A percentile compares a stretch with the other conserved stretches of the same genome.
Conservation (phyloP, 2,113 vertebrate species). For the Rhagologus leucostigma region DNA sequence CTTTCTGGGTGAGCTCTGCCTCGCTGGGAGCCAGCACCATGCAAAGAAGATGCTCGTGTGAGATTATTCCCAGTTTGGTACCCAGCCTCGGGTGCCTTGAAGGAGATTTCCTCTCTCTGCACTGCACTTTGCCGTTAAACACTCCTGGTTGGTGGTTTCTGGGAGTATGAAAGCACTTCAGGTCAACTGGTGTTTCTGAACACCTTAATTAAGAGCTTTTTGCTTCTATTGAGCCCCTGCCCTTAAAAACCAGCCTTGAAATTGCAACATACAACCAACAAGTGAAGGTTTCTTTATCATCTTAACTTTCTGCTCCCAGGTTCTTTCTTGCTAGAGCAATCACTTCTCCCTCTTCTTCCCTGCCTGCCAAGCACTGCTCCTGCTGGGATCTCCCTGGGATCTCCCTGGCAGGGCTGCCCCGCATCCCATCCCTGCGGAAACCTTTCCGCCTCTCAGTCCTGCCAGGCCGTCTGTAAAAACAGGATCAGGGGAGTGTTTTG, state of each 20-base stretch:
- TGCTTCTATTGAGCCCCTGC: background rate
- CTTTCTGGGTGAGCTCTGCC: background rate
- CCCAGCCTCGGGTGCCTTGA: background rate
- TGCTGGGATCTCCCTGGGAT: background rate
- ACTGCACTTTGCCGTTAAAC: background rate
- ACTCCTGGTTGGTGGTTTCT: background rate
- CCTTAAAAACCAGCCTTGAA: constrained; percentile 1
- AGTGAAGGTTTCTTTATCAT: background rate
- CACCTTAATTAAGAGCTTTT: constrained; percentile 33
- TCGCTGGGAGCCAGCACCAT: background rate
- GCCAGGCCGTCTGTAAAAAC: background rate
- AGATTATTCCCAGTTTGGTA: background rate
- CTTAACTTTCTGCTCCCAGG: background rate
- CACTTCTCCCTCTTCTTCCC: background rate
- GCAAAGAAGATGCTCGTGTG: background rate
- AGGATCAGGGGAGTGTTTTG: background rate
- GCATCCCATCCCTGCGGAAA: background rate
- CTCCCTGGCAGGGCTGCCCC: background rate
- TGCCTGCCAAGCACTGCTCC: background rate
- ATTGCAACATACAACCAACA: background rate
- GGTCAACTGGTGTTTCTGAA: constrained; percentile 2
- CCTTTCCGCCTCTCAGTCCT: background rate
- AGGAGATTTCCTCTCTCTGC: background rate
- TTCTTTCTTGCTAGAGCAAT: background rate
- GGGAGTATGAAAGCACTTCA: background rate